phyloP scores from a whole-genome alignment of 2,888 invertebrate genomes.

The Dinocampus coccinellae region DNA sequence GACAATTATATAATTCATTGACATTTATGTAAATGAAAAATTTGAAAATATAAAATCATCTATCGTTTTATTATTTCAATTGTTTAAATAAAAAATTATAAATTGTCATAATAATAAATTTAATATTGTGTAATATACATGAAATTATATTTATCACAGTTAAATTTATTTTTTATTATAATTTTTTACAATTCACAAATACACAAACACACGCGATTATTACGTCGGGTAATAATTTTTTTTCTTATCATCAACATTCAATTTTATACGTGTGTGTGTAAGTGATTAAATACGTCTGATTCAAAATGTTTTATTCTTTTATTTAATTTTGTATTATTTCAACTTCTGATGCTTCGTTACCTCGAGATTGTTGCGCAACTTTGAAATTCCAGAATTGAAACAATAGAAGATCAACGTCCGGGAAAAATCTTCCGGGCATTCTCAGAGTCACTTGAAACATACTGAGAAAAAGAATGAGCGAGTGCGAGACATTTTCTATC shows the following conservation, averaged over 20 bases:
- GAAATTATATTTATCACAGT: neutral
- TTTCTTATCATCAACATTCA: too few relatives aligned
- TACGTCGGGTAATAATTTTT: too few relatives aligned
- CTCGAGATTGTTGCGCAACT: slow-evolving; percentile 13
- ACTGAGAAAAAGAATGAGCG: neutral
- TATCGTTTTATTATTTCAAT: neutral
- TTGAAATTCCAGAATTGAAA: slow-evolving; percentile 8
- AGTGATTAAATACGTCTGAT: too few relatives aligned
- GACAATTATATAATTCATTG: slow-evolving; percentile 48
- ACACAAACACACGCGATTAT: too few relatives aligned
- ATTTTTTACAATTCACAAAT: too few relatives aligned
- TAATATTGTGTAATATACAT: neutral
- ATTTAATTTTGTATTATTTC: neutral
- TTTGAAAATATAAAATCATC: slow-evolving; percentile 1
- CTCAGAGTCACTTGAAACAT: slow-evolving; percentile 13
- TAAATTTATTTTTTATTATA: neutral
- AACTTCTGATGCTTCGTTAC: slow-evolving; percentile 19
- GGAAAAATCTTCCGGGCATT: slow-evolving; percentile 32
- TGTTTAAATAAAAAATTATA: too few relatives aligned
- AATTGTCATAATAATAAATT: too few relatives aligned
- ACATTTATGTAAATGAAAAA: slow-evolving; percentile 9
- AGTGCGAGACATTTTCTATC: neutral
- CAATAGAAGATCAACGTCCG: slow-evolving; percentile 21
- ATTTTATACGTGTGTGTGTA: too few relatives aligned
- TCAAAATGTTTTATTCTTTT: neutral